phyloP scores from a whole-genome alignment of 2,797 vertebrate genomes.

The Hephaestus fuliginosus region DNA sequence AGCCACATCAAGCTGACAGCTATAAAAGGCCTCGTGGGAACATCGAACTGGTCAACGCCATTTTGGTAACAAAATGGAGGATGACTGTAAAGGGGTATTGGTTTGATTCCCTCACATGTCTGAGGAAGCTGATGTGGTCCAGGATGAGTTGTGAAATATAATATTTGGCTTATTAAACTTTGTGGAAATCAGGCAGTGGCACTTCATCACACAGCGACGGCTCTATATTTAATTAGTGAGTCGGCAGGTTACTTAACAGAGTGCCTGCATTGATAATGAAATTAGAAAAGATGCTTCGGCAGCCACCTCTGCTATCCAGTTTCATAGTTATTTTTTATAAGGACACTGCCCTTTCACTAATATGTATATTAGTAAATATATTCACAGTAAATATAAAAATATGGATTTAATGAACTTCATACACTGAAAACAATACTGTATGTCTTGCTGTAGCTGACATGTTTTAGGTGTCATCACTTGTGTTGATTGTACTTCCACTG shows the following conservation, averaged over 20 bases:
- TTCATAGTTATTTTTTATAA: neutral
- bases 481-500: too few species aligned
- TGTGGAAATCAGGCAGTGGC: neutral
- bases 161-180: neutral
- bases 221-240: too few species aligned
- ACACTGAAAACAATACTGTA: too few species aligned
- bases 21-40: constrained; percentile 7
- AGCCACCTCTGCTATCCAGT: neutral
- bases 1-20: neutral
- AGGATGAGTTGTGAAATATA: neutral
- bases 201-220: neutral
- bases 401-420: neutral
- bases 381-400: neutral
- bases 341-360: too few species aligned
- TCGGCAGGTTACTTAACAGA: neutral
- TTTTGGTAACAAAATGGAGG: constrained; percentile 22
- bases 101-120: neutral
- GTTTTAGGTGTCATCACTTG: too few species aligned
- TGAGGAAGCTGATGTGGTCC: neutral
- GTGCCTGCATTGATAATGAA: neutral
- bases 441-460: too few species aligned
- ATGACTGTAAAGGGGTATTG: too few species aligned
- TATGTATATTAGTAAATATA: too few species aligned
- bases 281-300: neutral
- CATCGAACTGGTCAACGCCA: neutral